Evolutionary conservation across 1,140 invertebrate genomes (phyloP).

Genomic region (Calephelis virginiensis): DNA sequence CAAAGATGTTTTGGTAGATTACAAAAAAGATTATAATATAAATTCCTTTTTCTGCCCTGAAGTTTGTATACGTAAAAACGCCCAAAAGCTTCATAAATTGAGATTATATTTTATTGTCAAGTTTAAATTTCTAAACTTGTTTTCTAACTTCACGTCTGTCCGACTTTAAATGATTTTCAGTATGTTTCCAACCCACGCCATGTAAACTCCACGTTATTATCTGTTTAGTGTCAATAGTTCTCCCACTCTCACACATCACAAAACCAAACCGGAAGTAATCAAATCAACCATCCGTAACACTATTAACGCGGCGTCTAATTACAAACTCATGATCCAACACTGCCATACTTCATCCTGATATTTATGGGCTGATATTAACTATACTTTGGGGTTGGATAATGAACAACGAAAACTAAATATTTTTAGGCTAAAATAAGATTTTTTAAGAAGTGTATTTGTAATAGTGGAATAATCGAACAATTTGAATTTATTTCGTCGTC

Average conservation of each 20-base stretch:
- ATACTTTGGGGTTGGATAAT: neutral
- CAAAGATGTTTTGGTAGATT: too few species aligned
- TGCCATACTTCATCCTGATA: constrained; percentile 11
- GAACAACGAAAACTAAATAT: neutral
- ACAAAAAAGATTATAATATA: too few species aligned
- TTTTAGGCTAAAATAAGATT: too few species aligned
- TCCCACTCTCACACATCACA: constrained; percentile 13
- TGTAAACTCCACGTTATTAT: neutral
- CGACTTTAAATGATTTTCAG: neutral
- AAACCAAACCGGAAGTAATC: constrained; percentile 10
- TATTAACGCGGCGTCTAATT: constrained; percentile 17
- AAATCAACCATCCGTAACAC: constrained; percentile 16
- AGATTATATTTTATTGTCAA: too few species aligned
- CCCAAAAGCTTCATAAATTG: too few species aligned
- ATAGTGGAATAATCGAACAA: too few species aligned
- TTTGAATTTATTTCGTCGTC: too few species aligned
- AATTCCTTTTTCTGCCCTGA: too few species aligned
- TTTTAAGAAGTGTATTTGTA: too few species aligned
- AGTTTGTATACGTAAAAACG: too few species aligned
- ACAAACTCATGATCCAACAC: constrained; percentile 9
- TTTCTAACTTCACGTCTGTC: too few species aligned
- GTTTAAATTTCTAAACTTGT: too few species aligned
- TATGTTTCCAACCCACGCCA: neutral
- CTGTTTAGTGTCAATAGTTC: constrained; percentile 11
- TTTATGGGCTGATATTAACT: constrained; percentile 5